These are phyloP conservation scores for Acridotheres tristis DNA, from an alignment of 2,797 vertebrate species.

Conservation along the genomic window DNA sequence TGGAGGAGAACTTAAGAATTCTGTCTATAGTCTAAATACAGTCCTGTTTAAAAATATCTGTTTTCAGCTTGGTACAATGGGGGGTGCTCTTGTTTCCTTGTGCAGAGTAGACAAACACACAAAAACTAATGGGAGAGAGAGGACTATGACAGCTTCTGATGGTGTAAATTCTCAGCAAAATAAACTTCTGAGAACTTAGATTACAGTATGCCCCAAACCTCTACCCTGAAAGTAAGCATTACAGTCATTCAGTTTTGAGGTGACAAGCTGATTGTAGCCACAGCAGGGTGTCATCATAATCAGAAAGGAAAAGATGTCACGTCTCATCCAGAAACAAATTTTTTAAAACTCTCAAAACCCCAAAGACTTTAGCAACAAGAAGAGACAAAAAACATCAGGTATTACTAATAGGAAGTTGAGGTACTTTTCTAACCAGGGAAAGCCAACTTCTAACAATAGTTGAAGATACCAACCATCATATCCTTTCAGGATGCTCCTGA, in stretches of 20 bases:
- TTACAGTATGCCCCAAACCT: not conserved
- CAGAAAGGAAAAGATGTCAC: not conserved
- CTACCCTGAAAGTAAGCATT: not conserved
- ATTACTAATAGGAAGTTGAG: not conserved
- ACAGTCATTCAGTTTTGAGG: not conserved
- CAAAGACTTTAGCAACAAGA: not conserved
- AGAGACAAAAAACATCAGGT: not conserved
- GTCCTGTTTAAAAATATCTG: not conserved
- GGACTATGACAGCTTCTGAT: not conserved
- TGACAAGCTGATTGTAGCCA: not conserved
- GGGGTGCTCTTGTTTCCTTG: not conserved
- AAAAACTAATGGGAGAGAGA: not conserved
- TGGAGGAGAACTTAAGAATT: not conserved
- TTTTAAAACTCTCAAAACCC: accelerated
- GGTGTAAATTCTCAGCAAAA: not conserved
- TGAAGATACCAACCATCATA: not conserved
- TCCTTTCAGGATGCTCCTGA: not conserved
- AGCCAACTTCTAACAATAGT: not conserved
- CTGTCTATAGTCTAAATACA: not conserved
- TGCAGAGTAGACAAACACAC: not conserved
- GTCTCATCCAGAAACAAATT: not conserved
- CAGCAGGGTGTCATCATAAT: not conserved
- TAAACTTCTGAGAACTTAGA: not conserved
- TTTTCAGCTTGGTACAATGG: not conserved
- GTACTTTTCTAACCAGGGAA: not conserved